Percentiles rank a stretch among this genome's conserved stretches.
Conservation (phyloP, 2,113 vertebrate genomes). For the Cyanocitta stelleri region DNA sequence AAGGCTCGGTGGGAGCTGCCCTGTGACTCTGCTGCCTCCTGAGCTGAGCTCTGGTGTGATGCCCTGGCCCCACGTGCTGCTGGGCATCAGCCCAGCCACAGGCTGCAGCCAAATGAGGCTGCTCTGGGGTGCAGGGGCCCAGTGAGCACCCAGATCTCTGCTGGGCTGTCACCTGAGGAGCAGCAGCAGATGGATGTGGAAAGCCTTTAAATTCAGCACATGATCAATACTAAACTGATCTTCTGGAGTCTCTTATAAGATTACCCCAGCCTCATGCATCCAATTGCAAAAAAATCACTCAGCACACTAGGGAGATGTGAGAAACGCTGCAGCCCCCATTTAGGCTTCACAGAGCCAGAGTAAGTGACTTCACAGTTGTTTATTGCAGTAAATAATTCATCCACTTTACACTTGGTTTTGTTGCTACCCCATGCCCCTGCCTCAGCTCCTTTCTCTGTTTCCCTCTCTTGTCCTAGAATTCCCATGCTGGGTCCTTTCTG, state of each 20-base stretch:
- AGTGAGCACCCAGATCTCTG: not conserved
- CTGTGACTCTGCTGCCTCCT: not conserved
- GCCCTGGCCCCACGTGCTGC: not conserved
- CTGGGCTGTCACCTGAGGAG: not conserved
- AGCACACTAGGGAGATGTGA: slow-evolving; percentile 49
- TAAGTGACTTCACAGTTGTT: slow-evolving; percentile 67
- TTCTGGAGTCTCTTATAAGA: slow-evolving; percentile 53
- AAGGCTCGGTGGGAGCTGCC: not conserved
- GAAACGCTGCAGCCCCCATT: slow-evolving; percentile 15
- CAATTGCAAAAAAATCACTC: slow-evolving; percentile 57
- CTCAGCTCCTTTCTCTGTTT: not conserved
- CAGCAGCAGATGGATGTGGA: slow-evolving; percentile 35
- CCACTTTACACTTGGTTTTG: slow-evolving; percentile 52
- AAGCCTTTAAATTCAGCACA: slow-evolving; percentile 33
- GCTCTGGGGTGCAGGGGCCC: not conserved
- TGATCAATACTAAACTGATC: slow-evolving; percentile 73
- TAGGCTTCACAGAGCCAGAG: slow-evolving; percentile 59
- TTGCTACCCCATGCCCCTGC: not conserved
- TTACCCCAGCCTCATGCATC: slow-evolving; percentile 56
- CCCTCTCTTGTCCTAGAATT: not conserved
- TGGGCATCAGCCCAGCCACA: not conserved
- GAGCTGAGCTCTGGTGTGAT: not conserved
- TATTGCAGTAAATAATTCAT: slow-evolving; percentile 73
- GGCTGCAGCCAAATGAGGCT: not conserved
- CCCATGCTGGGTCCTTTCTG: not conserved